Conservation (phyloP, 2,888 invertebrate genomes). For the Rosalia funebris region DNA sequence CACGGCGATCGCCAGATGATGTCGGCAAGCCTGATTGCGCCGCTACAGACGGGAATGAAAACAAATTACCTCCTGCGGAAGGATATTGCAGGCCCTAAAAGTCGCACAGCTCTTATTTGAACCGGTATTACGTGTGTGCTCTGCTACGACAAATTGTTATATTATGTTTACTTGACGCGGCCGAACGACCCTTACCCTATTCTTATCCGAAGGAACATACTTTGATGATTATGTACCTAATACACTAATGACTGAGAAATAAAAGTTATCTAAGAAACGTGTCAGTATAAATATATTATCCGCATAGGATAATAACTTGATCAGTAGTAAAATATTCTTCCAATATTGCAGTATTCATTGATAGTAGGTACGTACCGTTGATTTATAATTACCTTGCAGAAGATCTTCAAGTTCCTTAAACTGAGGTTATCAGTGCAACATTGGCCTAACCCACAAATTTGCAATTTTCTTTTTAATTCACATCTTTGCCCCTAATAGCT, state of each 20-base stretch:
- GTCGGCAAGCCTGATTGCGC: conserved; percentile 57
- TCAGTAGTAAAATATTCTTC: no score
- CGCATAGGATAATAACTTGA: no score
- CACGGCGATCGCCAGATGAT: conserved; percentile 59
- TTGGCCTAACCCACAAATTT: no score
- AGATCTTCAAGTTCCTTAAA: no score
- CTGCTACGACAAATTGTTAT: conserved; percentile 54
- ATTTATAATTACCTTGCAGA: no score
- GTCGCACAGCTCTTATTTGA: conserved; percentile 54
- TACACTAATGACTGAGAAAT: not conserved
- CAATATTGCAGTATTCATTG: no score
- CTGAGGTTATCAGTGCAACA: no score
- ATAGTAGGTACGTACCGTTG: no score
- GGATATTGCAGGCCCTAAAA: conserved; percentile 60
- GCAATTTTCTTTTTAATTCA: no score
- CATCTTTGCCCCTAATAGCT: no score
- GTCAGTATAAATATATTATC: no score
- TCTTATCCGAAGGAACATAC: not conserved
- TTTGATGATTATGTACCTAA: conserved; percentile 2
- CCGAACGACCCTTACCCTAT: conserved; percentile 27
- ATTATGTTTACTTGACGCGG: conserved; percentile 50
- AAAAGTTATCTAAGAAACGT: no score
- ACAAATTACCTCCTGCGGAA: conserved; percentile 62
- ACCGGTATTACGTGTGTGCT: conserved; percentile 52
- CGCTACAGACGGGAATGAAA: conserved; percentile 59